phyloP scores from a whole-genome alignment of 2,113 vertebrate genomes.

The Cryptomyrus ogoouensis region DNA sequence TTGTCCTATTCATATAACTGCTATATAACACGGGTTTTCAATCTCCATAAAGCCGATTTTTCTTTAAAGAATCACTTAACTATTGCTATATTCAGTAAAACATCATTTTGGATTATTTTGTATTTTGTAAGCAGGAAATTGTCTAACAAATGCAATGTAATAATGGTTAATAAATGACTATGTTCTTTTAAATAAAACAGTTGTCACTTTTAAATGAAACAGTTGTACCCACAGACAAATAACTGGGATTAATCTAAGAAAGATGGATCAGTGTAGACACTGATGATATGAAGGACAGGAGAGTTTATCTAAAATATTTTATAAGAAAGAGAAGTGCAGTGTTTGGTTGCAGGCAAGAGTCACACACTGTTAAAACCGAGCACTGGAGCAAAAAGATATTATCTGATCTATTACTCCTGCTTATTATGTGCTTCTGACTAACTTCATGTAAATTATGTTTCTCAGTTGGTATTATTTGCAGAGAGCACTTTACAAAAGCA shows the following conservation, averaged over 20 bases:
- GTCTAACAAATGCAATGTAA: neutral
- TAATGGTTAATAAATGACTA: neutral
- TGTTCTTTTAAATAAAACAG: neutral
- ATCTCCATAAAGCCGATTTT: neutral
- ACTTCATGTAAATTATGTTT: neutral
- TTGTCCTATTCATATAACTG: neutral
- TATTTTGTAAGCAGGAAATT: neutral
- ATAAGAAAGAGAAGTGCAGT: neutral
- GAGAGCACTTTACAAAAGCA: neutral
- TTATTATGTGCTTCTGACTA: neutral
- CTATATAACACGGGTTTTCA: neutral
- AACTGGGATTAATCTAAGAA: neutral
- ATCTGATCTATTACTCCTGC: neutral
- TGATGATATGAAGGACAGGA: neutral
- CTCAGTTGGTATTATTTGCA: neutral
- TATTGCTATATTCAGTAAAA: neutral
- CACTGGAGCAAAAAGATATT: neutral
- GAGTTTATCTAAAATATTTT: neutral
- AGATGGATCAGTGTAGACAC: neutral
- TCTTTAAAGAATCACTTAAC: neutral
- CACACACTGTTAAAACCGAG: neutral
- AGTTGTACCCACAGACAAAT: neutral
- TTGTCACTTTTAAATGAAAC: neutral
- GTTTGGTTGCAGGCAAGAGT: neutral
- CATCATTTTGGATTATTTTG: neutral